Conservation (phyloP, 2,113 vertebrate species). For the Scopus umbretta region DNA sequence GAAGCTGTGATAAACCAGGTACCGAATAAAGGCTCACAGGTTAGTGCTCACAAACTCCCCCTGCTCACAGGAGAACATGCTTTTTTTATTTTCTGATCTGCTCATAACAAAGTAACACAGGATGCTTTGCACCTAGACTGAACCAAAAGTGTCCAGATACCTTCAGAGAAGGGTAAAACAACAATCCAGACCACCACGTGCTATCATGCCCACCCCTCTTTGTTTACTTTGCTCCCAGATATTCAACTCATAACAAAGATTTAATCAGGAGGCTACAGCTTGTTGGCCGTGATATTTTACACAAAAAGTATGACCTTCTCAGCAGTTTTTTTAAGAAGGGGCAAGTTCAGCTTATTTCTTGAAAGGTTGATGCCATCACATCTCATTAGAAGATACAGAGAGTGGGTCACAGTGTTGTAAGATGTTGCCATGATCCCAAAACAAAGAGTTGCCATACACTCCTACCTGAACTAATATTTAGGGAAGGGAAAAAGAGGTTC, state of each 20-base stretch:
- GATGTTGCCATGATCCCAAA: not conserved
- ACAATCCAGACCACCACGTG: not conserved
- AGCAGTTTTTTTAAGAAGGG: not conserved
- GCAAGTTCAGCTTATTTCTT: not conserved
- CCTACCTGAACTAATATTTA: not conserved
- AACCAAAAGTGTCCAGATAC: not conserved
- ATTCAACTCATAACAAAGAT: not conserved
- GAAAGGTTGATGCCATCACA: not conserved
- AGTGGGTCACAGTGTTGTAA: not conserved
- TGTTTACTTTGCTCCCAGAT: not conserved
- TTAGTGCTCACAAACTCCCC: not conserved
- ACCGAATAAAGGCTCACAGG: not conserved
- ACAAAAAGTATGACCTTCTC: not conserved
- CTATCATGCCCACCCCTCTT: not conserved
- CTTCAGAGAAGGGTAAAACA: not conserved
- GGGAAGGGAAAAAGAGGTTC: not conserved
- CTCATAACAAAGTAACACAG: not conserved
- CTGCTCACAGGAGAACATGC: not conserved
- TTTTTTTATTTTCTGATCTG: not conserved
- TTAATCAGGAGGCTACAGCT: not conserved
- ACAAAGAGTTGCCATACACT: not conserved
- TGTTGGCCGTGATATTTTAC: not conserved
- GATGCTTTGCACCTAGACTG: not conserved
- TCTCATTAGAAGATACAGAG: not conserved
- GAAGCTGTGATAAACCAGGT: not conserved